Conservation (phyloP, 1,140 invertebrate genomes). For the Psix sp. region DNA sequence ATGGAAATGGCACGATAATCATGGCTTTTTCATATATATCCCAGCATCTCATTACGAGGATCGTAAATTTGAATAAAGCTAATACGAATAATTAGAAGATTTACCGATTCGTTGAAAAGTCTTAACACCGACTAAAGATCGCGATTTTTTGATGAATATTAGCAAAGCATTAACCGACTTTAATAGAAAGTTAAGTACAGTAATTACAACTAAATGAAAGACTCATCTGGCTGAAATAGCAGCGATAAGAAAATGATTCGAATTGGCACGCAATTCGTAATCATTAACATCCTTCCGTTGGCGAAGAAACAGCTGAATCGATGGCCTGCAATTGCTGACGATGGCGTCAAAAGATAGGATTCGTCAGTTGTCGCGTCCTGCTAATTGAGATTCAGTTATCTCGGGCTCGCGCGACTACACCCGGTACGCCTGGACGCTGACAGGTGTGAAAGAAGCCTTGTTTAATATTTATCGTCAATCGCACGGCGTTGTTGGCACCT, state of each 20-base stretch:
- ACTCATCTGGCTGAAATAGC: too few relatives aligned
- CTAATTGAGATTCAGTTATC: conserved; percentile 74
- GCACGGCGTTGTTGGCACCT: conserved; percentile 65
- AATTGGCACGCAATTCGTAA: conserved; percentile 4
- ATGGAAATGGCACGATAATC: too few relatives aligned
- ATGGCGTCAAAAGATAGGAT: conserved; percentile 63
- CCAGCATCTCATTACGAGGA: too few relatives aligned
- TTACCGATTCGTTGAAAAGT: too few relatives aligned
- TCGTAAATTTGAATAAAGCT: too few relatives aligned
- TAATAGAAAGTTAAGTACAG: too few relatives aligned
- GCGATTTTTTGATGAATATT: too few relatives aligned
- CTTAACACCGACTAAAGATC: too few relatives aligned
- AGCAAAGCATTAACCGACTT: too few relatives aligned
- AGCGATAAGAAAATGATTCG: background rate
- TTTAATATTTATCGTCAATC: conserved; percentile 75
- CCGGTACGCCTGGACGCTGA: conserved; percentile 23
- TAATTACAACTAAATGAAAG: too few relatives aligned
- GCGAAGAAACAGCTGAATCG: conserved; percentile 1
- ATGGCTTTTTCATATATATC: too few relatives aligned
- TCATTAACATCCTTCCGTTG: conserved; percentile 4
- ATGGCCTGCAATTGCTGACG: conserved; percentile 4
- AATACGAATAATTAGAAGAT: too few relatives aligned
- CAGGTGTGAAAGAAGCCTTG: conserved; percentile 61
- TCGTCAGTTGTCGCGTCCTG: conserved; percentile 70
- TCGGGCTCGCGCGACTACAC: conserved; percentile 51